Conservation (phyloP, 2,797 vertebrate genomes). For the Somateria mollissima region DNA sequence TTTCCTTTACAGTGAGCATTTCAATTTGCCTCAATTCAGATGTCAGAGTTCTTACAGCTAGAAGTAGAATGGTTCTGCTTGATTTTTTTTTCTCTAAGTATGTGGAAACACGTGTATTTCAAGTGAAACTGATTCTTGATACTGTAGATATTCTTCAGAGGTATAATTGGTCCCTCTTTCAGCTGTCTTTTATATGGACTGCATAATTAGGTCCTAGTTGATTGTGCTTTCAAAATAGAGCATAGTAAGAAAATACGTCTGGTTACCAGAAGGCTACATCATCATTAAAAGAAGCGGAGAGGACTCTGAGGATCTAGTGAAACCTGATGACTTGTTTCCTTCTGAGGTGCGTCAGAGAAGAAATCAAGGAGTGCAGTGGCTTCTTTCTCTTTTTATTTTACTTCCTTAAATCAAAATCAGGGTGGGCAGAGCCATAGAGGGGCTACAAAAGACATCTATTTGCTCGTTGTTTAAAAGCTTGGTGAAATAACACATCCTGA, state of each 20-base stretch:
- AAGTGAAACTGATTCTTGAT: background rate
- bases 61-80: background rate
- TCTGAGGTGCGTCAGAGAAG: background rate
- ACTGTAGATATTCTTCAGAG: background rate
- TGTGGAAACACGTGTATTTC: background rate
- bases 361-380: background rate
- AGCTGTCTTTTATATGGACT: background rate
- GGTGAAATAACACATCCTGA: background rate
- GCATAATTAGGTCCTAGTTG: background rate
- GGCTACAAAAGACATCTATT: background rate
- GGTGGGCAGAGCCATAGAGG: background rate
- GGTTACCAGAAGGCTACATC: background rate
- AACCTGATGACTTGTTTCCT: background rate
- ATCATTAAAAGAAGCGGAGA: background rate
- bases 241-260: background rate
- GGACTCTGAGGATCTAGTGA: background rate
- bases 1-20: background rate
- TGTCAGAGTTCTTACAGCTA: background rate
- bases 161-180: background rate
- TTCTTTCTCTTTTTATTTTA: background rate
- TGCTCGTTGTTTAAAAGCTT: background rate
- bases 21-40: background rate
- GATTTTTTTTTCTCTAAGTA: background rate
- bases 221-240: background rate
- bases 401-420: background rate